Evolutionary conservation across 2,888 invertebrate genomes (phyloP).

Genomic region (Eustalomyia histrio): DNA sequence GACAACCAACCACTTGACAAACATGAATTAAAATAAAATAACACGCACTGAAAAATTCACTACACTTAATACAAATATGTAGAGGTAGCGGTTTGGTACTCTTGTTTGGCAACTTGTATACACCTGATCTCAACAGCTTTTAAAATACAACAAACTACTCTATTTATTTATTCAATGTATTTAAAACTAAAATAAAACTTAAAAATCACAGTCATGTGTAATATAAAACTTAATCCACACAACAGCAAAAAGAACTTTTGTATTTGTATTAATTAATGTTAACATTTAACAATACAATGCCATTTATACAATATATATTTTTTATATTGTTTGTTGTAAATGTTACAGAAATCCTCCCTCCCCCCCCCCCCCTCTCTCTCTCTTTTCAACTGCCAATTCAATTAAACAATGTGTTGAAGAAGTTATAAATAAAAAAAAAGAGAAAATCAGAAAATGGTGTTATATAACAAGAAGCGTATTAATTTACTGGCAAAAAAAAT

Average conservation of each 20-base stretch:
- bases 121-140: conserved; percentile 39
- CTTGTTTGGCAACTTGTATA: neutral
- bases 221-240: conserved; percentile 1
- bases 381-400: conserved; percentile 47
- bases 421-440: conserved; percentile 11
- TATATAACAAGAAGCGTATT: conserved; percentile 42
- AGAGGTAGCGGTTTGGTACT: neutral
- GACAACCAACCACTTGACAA: conserved; percentile 53
- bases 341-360: neutral
- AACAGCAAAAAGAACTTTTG: neutral
- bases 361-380: no score
- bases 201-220: conserved; percentile 19
- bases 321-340: neutral
- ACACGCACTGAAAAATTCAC: conserved; percentile 11
- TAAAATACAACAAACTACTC: conserved; percentile 22
- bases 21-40: conserved; percentile 40
- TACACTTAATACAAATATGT: neutral
- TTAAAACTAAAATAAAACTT: conserved; percentile 28
- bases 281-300: conserved; percentile 45
- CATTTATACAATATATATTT: conserved; percentile 18
- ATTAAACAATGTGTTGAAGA: conserved; percentile 44
- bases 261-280: conserved; percentile 47
- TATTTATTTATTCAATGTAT: conserved; percentile 27
- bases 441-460: conserved; percentile 6
- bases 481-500: conserved; percentile 47